Base-by-base conservation (phyloP, 2,888 invertebrate species). In the Cantharis lateralis region DNA sequence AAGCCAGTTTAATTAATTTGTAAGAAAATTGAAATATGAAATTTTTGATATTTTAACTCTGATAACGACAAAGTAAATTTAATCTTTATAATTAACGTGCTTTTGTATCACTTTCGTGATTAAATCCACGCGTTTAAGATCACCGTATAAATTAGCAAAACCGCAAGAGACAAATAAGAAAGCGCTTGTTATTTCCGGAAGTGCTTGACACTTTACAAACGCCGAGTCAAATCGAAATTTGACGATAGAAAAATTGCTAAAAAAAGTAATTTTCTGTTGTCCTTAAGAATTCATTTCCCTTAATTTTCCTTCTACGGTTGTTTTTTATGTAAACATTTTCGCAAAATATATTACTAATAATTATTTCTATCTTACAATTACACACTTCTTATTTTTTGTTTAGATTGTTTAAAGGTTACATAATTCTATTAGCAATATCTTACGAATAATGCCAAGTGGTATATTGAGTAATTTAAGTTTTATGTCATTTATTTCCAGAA, bases 111-210 rank as follows among this genome's bases (percentile, higher is more conserved):
- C 66, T 66, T 66, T 32, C 48, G 63, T 62, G 32, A 66, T 66
- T 70, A 71, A 76, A 76, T 72, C 72, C 69, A 61, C 68, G 69
- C 72, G 69, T 72, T 72, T 68, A 72, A 72, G 70, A 76, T 68
- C 63, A 69, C 71, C 68, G 62, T 72, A 69, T 76, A 76, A 76
- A 72, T 76, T 72, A 72, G 69, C 71, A 76, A 76, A 66, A 76
- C 76, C 76, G 70, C 76, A 69, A 68, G 26, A 76, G 76, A 76
- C 69, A 76, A 76, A 72, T 71, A 72, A 76, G 76, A 72, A 76
- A 76, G 72, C 63, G 76, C 61, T 76, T 76, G 76, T 76, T 71
- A 76, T 63, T 76, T 76, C 76, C 76, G 72, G 76, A 76, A 72
- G 76, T 76, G 64, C 63, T 72, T 24, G 62, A 61, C 72, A 68